Conservation (phyloP, 2,888 invertebrate genomes). For the Dryobotodes eremita region DNA sequence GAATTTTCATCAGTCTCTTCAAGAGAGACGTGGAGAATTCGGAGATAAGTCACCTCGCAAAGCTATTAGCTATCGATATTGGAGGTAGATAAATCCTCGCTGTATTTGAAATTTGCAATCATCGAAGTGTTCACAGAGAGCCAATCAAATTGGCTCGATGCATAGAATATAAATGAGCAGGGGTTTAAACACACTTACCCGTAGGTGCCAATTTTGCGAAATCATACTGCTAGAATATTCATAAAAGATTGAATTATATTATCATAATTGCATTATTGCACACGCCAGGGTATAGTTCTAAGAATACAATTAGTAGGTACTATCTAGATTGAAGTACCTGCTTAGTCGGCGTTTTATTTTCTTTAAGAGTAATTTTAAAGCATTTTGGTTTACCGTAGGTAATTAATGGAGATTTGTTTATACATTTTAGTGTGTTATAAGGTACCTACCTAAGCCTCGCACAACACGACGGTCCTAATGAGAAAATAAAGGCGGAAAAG, state of each 20-base stretch:
- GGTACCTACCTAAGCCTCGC: too few species aligned
- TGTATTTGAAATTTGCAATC: conserved; percentile 76
- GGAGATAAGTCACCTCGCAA: conserved; percentile 41
- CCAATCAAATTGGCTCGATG: conserved; percentile 77
- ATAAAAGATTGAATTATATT: conserved; percentile 70
- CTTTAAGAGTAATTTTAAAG: not conserved
- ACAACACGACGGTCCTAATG: too few species aligned
- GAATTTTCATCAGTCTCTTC: not conserved
- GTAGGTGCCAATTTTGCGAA: conserved; percentile 73
- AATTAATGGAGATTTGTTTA: not conserved
- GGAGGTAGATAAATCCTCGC: conserved; percentile 60
- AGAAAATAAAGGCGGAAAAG: too few species aligned
- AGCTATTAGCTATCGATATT: conserved; percentile 54
- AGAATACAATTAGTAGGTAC: conserved; percentile 6
- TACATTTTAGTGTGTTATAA: too few species aligned
- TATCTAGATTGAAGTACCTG: conserved; percentile 36
- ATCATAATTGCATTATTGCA: conserved; percentile 62
- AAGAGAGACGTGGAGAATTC: conserved; percentile 8
- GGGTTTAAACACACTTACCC: conserved; percentile 66
- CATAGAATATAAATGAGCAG: conserved; percentile 81
- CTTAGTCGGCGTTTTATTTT: conserved; percentile 3
- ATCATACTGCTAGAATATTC: conserved; percentile 76
- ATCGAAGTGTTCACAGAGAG: conserved; percentile 72
- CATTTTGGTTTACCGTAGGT: not conserved
- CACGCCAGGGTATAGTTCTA: conserved; percentile 18